Base-by-base conservation (phyloP, 2,888 invertebrate species). In the Sinelater perroti region DNA sequence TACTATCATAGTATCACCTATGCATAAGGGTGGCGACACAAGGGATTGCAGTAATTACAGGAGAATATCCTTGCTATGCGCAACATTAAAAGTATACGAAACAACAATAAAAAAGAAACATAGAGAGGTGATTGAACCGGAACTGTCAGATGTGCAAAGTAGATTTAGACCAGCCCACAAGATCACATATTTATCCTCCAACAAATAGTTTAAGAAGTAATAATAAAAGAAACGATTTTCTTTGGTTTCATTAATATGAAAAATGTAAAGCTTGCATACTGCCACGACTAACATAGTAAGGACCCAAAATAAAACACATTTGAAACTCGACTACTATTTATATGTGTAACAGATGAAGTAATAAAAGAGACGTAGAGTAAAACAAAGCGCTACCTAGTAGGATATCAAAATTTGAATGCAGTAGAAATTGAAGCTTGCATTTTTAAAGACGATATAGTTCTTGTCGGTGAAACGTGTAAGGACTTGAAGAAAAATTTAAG, bases 21-120 rank as follows among this genome's bases (percentile, higher is more conserved):
- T 65, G 13, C 47, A 47, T 31, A 59, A 62, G 33, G 60, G 46
- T 31, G 53, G 50, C 16, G 61, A 58, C 17, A 53, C 28, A 3
- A 55, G 47, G 35, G 24, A 47, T 3, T 62, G 59, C 44, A 18
- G 11, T 6, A 58, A 55, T 42, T 63, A 50, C 31, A 51, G 56
- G 50, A 50, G 51, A 24, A 61, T 59, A 14, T 21, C 56, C 1
- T 13, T 51, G n/a, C 18, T 50, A n/a, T 36, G 36, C 14, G 33
- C 42, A 8, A 36, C 49, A 14, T 42, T 6, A 11, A 61, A 51
- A 52, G 14, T 58, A 11, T 40, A 21, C 40, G 54, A 36, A 20
- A 61, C 17, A 24, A 56, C 50, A 42, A 20, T 60, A 8, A 51
- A 51, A 46, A 36, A 10, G n/a, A 54, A 11, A 56, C 35, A 56